Percentiles rank a stretch among this genome's conserved stretches.
These are phyloP conservation scores for Pyrgilauda ruficollis DNA, from an alignment of 2,113 vertebrate species.

Conservation along the genomic window DNA sequence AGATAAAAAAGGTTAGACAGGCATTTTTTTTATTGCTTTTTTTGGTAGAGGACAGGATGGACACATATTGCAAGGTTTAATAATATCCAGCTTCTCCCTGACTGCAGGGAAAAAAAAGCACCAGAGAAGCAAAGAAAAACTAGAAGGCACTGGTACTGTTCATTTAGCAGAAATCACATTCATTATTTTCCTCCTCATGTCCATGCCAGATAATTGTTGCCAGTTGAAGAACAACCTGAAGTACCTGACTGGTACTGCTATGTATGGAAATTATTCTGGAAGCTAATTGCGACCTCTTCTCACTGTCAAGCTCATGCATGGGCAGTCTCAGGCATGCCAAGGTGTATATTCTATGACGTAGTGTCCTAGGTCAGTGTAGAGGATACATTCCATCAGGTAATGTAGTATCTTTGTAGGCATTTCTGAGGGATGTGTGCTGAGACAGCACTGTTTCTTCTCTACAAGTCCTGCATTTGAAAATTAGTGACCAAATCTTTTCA, in stretches of 20 bases:
- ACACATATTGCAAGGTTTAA: not conserved
- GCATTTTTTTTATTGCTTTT: constrained; percentile 21
- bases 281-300: not conserved
- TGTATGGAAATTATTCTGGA: not conserved
- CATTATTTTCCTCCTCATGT: not conserved
- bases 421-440: not conserved
- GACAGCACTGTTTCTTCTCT: not conserved
- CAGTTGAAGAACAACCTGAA: not conserved
- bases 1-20: not conserved
- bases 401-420: not conserved
- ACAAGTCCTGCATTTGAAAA: not conserved
- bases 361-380: not conserved
- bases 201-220: not conserved
- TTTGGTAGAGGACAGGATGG: not conserved
- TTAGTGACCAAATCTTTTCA: not conserved
- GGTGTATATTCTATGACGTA: not conserved
- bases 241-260: not conserved
- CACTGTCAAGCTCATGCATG: not conserved
- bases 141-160: not conserved
- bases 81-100: not conserved
- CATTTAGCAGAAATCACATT: not conserved
- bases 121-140: not conserved
- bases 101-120: not conserved
- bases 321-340: not conserved
- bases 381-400: not conserved